A percentile compares a stretch with the other conserved stretches of the same genome.
These are phyloP conservation scores for Troides oblongomaculatus DNA, from an alignment of 2,888 invertebrate species.

Conservation along the genomic window DNA sequence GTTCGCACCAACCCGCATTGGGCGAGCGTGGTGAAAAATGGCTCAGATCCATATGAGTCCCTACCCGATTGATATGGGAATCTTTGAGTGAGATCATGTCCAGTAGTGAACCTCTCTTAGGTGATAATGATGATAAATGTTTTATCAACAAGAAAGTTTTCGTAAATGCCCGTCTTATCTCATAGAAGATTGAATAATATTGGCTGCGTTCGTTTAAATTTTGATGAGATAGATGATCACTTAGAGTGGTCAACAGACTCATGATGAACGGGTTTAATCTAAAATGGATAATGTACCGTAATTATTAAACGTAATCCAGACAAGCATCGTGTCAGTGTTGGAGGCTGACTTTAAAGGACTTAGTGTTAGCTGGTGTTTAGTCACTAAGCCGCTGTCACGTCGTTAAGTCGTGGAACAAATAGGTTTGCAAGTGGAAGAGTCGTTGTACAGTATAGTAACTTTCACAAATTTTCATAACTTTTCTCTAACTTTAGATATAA, in stretches of 20 bases:
- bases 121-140: too few relatives aligned
- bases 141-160: too few relatives aligned
- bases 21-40: too few relatives aligned
- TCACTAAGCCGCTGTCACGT: constrained; percentile 5
- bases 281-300: background rate
- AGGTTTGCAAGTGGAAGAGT: background rate
- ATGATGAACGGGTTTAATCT: background rate
- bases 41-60: too few relatives aligned
- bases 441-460: background rate
- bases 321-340: background rate
- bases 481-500: background rate
- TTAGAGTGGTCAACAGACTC: background rate
- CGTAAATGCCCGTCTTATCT: too few relatives aligned
- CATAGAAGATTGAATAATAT: too few relatives aligned
- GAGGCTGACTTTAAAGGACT: constrained; percentile 2
- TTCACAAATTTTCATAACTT: background rate
- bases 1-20: too few relatives aligned
- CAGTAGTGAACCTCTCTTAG: too few relatives aligned
- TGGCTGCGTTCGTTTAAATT: too few relatives aligned
- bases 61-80: too few relatives aligned
- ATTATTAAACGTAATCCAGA: background rate
- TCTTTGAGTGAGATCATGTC: too few relatives aligned
- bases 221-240: too few relatives aligned
- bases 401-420: constrained; percentile 11
- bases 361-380: constrained; percentile 1